Conservation (phyloP, 2,888 invertebrate species). For the Dromius quadrimaculatus region DNA sequence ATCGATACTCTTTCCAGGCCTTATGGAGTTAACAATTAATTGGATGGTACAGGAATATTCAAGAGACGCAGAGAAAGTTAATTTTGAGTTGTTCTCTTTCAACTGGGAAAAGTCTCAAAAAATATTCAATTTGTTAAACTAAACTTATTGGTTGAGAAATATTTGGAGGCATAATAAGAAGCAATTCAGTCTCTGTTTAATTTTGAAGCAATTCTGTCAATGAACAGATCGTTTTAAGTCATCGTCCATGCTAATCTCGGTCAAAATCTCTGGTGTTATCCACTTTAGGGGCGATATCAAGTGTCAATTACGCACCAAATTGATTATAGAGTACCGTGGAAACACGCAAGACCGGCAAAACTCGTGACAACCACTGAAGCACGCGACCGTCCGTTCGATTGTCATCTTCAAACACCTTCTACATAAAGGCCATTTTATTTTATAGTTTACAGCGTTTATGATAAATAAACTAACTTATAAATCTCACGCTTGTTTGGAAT, state of each 20-base stretch:
- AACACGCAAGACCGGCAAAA: slow-evolving; percentile 24
- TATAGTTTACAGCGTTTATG: slow-evolving; percentile 35
- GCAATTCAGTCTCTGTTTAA: too few species aligned
- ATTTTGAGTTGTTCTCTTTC: too few species aligned
- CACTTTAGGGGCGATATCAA: slow-evolving; percentile 50
- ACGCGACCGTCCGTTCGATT: slow-evolving; percentile 19
- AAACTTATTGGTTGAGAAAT: too few species aligned
- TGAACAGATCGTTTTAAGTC: slow-evolving; percentile 24
- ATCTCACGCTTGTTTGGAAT: slow-evolving; percentile 39
- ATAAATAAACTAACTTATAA: slow-evolving; percentile 45
- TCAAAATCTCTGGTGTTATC: slow-evolving; percentile 50
- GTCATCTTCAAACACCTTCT: slow-evolving; percentile 1
- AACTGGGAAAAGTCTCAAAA: too few species aligned
- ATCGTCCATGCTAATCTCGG: slow-evolving; percentile 47
- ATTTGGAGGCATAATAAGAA: too few species aligned
- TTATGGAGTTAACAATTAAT: not conserved
- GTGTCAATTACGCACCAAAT: slow-evolving; percentile 53
- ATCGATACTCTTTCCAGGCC: slow-evolving; percentile 27
- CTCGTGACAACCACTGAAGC: slow-evolving; percentile 22
- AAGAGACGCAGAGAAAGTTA: too few species aligned
- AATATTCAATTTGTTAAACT: too few species aligned
- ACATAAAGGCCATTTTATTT: not conserved
- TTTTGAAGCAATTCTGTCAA: too few species aligned
- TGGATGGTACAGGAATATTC: too few species aligned
- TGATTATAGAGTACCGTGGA: slow-evolving; percentile 50